phyloP scores from a whole-genome alignment of 2,797 vertebrate species.

The Tapirus indicus region DNA sequence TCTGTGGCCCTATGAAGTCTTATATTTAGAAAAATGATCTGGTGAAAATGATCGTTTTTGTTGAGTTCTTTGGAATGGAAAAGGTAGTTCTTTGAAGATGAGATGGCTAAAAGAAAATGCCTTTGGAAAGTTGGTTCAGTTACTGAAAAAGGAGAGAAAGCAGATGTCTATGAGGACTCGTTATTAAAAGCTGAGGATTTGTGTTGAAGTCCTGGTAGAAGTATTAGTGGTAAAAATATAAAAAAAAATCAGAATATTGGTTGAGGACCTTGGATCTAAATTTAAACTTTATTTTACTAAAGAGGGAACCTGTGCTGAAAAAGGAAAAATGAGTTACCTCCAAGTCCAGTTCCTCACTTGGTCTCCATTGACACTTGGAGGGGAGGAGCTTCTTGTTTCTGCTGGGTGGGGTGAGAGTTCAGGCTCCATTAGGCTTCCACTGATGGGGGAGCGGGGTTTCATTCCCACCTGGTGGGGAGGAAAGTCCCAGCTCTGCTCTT shows the following conservation, averaged over 20 bases:
- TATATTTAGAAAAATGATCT: background rate
- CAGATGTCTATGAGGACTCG: background rate
- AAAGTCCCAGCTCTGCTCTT: background rate
- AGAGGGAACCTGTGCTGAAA: background rate
- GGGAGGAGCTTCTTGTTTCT: background rate
- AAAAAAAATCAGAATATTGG: background rate
- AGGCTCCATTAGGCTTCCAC: background rate
- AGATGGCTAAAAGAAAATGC: background rate
- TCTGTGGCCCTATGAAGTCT: background rate
- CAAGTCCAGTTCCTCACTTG: background rate
- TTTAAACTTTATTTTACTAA: conserved; percentile 29
- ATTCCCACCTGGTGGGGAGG: background rate
- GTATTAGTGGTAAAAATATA: background rate
- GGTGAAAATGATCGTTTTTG: background rate
- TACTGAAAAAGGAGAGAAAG: background rate
- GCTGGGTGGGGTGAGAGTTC: background rate
- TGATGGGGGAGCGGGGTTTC: background rate
- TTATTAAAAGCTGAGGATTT: conserved; percentile 19
- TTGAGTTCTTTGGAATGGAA: background rate
- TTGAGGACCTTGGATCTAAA: background rate
- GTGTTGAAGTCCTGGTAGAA: background rate
- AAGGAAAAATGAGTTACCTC: background rate
- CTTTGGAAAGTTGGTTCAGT: background rate
- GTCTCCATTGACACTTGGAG: background rate
- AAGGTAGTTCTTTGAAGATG: background rate